Evolutionary conservation across 2,113 vertebrate genomes (phyloP), one percentile per base, ranked within the genome.

Genomic region (Madoqua kirkii): DNA sequence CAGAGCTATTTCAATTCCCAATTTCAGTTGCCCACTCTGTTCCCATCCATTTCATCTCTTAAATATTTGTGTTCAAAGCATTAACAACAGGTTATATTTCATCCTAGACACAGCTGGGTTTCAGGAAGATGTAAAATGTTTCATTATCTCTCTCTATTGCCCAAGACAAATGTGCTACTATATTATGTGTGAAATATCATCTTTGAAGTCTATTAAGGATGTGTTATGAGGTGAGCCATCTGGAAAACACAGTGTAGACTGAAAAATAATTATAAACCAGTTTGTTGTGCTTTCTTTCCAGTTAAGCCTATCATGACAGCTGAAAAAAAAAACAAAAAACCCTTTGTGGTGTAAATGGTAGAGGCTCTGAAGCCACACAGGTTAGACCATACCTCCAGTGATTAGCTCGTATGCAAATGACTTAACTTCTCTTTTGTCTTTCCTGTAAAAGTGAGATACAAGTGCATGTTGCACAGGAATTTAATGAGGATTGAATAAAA

Each of bases 161-260:
- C 45, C 55, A 96, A 94, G 48, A 98, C 74, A 98, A 98, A 87
- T 67, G 25, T 62, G 40, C 64, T 95, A 88, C 84, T 96, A 55
- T 95, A 88, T 79, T 93, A 64, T 2, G 7, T 92, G 48, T 88
- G 48, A 93, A 98, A 97, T 95, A 45, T 74, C 84, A 95, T 71
- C 93, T 92, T 93, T 96, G 74, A 95, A 95, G 96, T 79, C 84
- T 89, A 16, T 81, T 81, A 95, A 91, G 54, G 23, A 19, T 90
- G 54, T 93, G 62, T 36, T 95, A 6, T 87, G 89, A 84, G 33
- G n/a, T 96, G 7, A 96, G 43, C 95, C 90, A 96, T 81, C 93
- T 97, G 89, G 89, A 97, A 94, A 95, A 92, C n/a, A 82, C 45
- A 82, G 31, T 81, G 19, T 83, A 92, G 36, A 85, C 76, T 87